phyloP scores from a whole-genome alignment of 2,888 invertebrate genomes.

The Ormyrus rosae region DNA sequence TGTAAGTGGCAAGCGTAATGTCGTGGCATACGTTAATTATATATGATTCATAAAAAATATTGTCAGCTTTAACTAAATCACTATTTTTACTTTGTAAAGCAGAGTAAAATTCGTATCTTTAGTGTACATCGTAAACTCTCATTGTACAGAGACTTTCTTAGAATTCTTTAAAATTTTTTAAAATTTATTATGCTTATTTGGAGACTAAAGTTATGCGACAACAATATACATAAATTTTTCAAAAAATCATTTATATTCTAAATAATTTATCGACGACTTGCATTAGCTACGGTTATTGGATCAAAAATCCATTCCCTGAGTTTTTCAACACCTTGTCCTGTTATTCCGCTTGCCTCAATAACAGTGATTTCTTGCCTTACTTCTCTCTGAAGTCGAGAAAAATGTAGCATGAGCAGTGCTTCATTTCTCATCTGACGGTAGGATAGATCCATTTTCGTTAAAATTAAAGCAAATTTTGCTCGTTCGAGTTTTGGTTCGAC shows the following conservation, averaged over 20 bases:
- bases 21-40: conserved; percentile 42
- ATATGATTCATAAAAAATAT: conserved; percentile 46
- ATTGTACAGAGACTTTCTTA: conserved; percentile 24
- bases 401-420: conserved; percentile 88
- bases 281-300: conserved; percentile 61
- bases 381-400: conserved; percentile 83
- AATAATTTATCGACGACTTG: conserved; percentile 36
- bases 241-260: conserved; percentile 30
- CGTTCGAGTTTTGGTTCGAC: conserved; percentile 84
- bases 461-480: conserved; percentile 82
- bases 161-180: conserved; percentile 43
- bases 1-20: conserved; percentile 45
- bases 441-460: conserved; percentile 91
- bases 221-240: conserved; percentile 47
- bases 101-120: conserved; percentile 41
- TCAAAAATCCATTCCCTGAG: conserved; percentile 81
- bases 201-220: conserved; percentile 30
- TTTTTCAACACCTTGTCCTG: conserved; percentile 83
- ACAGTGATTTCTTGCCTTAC: conserved; percentile 82
- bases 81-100: conserved; percentile 43
- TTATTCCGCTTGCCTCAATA: conserved; percentile 86
- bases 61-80: conserved; percentile 37
- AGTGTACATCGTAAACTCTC: conserved; percentile 49
- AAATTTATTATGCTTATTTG: conserved; percentile 38
- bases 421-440: conserved; percentile 93